Evolutionary conservation across 2,113 vertebrate genomes (phyloP), one percentile per base, ranked within the genome.

Genomic region (Lophius piscatorius): DNA sequence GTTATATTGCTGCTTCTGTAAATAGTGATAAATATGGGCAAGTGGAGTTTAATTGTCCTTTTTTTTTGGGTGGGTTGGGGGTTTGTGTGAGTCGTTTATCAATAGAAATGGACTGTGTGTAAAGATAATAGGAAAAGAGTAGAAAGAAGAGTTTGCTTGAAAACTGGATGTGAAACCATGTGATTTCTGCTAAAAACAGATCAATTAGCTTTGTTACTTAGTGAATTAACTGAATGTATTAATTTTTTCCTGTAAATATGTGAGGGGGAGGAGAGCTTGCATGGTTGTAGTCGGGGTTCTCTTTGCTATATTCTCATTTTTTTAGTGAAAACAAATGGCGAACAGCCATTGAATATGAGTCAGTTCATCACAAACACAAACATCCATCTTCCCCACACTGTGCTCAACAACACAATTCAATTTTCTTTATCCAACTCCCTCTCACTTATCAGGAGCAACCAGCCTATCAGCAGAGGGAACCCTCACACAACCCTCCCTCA

Each of bases 181-280:
- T 86, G 87, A 90, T 86, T 88, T 89, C 88, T 88, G 84, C 83
- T 81, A 83, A 88, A 87, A 85, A 88, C 81, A 68, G 78, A 91
- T 78, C 65, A 88, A 88, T 87, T 90, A 90, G 87, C 89, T 91
- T 92, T 92, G 90, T 91, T 91, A 89, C 90, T 87, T 91, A 83
- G 91, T 92, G 85, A 90, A 88, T 85, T 88, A 84, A 89, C 84
- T 92, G 89, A 91, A 92, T 91, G 87, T 91, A 89, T 85, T 90
- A 54, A 83, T 91, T 91, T 91, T n/a, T 89, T 81, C 81, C 83
- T 92, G 90, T 92, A 92, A 87, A 91, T 91, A 91, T 70, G 75
- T 82, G 84, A 84, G 77, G 76, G 84, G 84, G 76, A 76, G 71
- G 79, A 82, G 83, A 75, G 72, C n/a, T 40, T 40, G 56, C 59